Conservation (phyloP, 2,797 vertebrate genomes). For the Helicolenus hilgendorfi region DNA sequence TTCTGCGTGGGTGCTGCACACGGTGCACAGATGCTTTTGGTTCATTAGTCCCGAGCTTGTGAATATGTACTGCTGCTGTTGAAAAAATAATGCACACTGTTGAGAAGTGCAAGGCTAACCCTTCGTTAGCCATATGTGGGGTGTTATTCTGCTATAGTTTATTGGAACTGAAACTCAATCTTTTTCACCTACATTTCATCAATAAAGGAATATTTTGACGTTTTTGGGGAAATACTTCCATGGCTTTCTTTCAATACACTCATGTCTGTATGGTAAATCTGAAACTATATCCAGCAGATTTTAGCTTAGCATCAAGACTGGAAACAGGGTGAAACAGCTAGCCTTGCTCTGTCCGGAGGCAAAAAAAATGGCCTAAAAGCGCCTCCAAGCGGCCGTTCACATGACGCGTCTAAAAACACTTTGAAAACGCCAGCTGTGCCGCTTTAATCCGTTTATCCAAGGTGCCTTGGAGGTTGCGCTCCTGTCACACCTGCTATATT, state of each 20-base stretch:
- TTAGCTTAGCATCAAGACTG: background rate
- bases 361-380: background rate
- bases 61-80: background rate
- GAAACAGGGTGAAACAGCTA: background rate
- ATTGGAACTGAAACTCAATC: background rate
- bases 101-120: background rate
- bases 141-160: background rate
- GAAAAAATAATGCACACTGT: background rate
- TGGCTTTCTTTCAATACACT: background rate
- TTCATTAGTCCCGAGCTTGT: constrained; percentile 14
- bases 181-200: background rate
- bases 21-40: background rate
- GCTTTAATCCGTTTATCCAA: background rate
- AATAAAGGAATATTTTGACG: background rate
- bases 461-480: background rate
- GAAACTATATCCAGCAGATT: background rate
- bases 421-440: background rate
- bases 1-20: constrained; percentile 11
- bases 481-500: background rate
- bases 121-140: background rate
- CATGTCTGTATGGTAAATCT: background rate
- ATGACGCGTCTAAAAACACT: background rate
- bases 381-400: background rate
- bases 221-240: background rate
- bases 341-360: background rate